Evolutionary conservation across 2,888 invertebrate species (phyloP).

Genomic region (Pocota personata): DNA sequence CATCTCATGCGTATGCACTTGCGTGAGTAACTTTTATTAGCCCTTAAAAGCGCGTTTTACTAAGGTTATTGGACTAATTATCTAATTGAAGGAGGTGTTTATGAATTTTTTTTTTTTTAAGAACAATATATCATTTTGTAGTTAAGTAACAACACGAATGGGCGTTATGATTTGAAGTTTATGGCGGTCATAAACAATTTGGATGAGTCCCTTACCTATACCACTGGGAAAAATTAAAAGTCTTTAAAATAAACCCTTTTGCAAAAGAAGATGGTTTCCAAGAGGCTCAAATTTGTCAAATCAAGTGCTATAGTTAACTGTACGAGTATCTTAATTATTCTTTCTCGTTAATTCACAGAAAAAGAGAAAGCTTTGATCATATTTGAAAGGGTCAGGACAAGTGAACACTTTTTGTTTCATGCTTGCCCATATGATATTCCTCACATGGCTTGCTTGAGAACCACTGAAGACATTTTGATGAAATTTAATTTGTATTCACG

Average conservation of each 20-base stretch:
- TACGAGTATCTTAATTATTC: no score
- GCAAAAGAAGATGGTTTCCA: no score
- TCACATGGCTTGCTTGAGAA: no score
- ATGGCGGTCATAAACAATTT: neutral
- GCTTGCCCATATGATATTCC: no score
- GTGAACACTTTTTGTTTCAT: no score
- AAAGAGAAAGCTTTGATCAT: no score
- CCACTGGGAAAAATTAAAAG: neutral
- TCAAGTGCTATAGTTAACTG: no score
- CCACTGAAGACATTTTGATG: no score
- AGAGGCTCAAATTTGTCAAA: no score
- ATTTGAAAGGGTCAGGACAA: no score
- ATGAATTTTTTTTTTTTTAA: neutral
- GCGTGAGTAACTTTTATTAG: constrained; percentile 44
- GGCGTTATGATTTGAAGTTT: neutral
- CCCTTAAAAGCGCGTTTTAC: neutral
- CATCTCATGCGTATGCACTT: constrained; percentile 28
- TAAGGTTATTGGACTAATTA: constrained; percentile 28
- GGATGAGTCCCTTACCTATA: neutral
- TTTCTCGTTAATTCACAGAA: no score
- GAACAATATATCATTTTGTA: constrained; percentile 17
- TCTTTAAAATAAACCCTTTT: neutral
- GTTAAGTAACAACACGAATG: constrained; percentile 29
- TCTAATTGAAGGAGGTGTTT: constrained; percentile 12
- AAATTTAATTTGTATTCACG: no score